These are phyloP conservation scores for Serinus canaria DNA, from an alignment of 2,113 vertebrate species.

Conservation along the genomic window DNA sequence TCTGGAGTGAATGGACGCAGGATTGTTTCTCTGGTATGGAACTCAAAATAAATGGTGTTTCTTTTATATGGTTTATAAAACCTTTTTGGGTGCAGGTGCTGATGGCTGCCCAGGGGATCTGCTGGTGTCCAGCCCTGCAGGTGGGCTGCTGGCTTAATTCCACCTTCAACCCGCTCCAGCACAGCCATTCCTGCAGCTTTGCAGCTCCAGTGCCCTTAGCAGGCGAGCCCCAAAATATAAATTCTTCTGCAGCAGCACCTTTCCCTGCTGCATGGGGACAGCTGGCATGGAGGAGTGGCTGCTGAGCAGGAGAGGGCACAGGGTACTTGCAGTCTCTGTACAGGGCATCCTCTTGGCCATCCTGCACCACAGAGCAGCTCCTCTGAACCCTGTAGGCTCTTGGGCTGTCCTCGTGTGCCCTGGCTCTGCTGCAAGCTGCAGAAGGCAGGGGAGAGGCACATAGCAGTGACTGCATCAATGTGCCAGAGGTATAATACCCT, in stretches of 20 bases:
- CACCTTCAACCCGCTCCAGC: background rate
- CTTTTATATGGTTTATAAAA: background rate
- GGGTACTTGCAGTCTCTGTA: no score
- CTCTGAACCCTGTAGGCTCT: background rate
- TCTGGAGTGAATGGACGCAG: constrained; percentile 79
- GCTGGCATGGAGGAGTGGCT: background rate
- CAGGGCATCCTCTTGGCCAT: background rate
- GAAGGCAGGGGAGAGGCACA: background rate
- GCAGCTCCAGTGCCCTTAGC: background rate
- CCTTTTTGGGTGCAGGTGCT: background rate
- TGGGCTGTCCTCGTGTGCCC: fast-evolving
- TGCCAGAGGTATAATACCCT: background rate
- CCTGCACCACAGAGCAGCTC: background rate
- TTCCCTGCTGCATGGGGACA: fast-evolving
- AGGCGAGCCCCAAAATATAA: background rate
- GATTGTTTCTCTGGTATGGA: constrained; percentile 72
- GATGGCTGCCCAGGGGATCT: background rate
- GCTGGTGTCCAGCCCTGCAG: background rate
- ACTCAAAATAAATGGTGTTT: background rate
- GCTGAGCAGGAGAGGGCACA: background rate
- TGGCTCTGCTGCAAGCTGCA: background rate
- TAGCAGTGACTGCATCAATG: fast-evolving
- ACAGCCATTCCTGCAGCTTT: background rate
- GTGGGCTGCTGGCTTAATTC: background rate
- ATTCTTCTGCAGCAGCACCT: background rate